Evolutionary conservation across 1,140 invertebrate genomes (phyloP), one percentile per base, ranked within the genome.

Genomic region (Drosophila ambigua): DNA sequence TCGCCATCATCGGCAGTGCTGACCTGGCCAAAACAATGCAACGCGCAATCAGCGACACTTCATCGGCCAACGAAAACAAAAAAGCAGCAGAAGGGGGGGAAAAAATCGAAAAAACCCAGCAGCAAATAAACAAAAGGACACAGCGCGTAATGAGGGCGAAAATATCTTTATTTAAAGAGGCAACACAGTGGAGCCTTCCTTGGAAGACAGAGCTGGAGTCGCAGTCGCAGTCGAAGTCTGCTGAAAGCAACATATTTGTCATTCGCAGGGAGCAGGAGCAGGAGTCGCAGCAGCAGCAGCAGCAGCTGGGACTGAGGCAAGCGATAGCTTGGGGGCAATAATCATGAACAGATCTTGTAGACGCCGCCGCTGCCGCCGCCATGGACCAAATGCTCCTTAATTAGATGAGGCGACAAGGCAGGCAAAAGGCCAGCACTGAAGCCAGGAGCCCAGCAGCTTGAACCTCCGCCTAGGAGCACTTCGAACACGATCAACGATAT

Each of bases 31-130:
- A 89, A 88, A 88, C 83, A 88, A 88, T 88, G 85, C 83, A 90
- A 81, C 78, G 87, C 87, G 75, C 82, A 90, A 90, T 90, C 87
- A 90, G 87, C 87, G 76, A 90, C 87, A 90, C 87, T 90, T 90
- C 87, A 90, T 90, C 87, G 81, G 64, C 79, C 68, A 77, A 58
- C 66, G 39, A 55, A 54, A 49, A 77, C 61, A 54, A 52, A 41
- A 20, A 24, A 28, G 51, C 15, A 49, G 55, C 39, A 16, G 58
- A 49, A 9, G 35, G 35, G 58, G 43, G 7, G 7, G 49, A 2
- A 20, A 20, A 53, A 50, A 57, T 63, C 31, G 31, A 35, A 35
- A 35, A 24, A 57, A 35, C 49, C 79, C 9, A 11, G 66, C 46
- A 41, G 65, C 53, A 74, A 88, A 77, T 69, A 77, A 87, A 88